These are phyloP conservation scores for Trichoplax adhaerens DNA, from an alignment of 37 sponge, comb jelly and placozoan species.

Conservation along the genomic window DNA sequence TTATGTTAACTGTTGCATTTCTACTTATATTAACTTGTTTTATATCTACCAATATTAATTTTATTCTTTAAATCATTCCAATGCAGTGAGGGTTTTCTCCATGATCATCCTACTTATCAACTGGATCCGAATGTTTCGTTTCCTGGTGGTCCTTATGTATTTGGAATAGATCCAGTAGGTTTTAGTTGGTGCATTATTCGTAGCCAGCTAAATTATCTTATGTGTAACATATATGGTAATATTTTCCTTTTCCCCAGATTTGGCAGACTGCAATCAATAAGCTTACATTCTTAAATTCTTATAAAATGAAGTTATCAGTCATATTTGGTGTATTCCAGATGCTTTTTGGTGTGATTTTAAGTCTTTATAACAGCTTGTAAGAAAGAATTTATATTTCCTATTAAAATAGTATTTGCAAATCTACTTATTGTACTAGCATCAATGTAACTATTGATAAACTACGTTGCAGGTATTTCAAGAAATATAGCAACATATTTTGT, in stretches of 20 bases:
- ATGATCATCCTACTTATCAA: no score
- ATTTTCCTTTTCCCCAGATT: conserved; percentile 28
- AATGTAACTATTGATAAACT: not conserved
- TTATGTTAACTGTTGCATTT: no score
- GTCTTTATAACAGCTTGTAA: conserved; percentile 76
- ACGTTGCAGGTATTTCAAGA: conserved; percentile 50
- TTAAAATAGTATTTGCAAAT: no score
- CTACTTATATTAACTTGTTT: no score
- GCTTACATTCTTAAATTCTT: conserved; percentile 76
- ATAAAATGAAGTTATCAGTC: conserved; percentile 98
- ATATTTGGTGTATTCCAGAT: conserved; percentile 80
- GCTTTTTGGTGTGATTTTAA: conserved; percentile 85
- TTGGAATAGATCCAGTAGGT: conserved; percentile 94
- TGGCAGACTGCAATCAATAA: conserved; percentile 85
- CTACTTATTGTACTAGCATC: no score
- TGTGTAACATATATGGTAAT: not conserved
- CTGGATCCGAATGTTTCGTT: no score
- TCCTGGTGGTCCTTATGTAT: conserved; percentile 49
- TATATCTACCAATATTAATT: no score
- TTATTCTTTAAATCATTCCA: no score
- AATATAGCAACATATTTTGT: conserved; percentile 47
- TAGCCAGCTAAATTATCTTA: no score
- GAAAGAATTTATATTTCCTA: not conserved
- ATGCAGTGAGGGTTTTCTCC: no score
- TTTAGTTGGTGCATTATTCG: not conserved